Evolutionary conservation across 2,888 invertebrate species (phyloP), one percentile per base, ranked within the genome.

Genomic region (Erebia palarica): DNA sequence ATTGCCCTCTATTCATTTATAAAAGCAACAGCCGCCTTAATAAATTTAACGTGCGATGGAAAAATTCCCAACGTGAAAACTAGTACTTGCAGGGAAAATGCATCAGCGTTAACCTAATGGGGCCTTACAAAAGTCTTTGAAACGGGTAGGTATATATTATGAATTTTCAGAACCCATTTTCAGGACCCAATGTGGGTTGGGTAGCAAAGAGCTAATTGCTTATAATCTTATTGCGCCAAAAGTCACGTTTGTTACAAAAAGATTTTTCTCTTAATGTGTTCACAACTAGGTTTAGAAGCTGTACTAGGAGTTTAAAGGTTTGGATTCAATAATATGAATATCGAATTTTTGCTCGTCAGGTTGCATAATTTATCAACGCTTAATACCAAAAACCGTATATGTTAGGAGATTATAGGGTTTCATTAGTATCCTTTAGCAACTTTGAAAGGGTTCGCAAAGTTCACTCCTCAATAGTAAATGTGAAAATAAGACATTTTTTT

Each of bases 1-100:
- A 21, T 63, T 49, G 8, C 49, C 63, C 18, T 63, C 49, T 47
- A 49, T 49, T 63, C 44, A 44, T 61, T 61, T 16, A 61, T 47
- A 63, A 8, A 5, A 49, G 18, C 63, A 63, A 63, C 21, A 63
- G n/a, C 44, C 16, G 11, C 49, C 11, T 63, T 14, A 63, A 63
- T 63, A 13, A 47, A 63, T 63, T 63, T 47, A 63, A 63, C 21
- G 18, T 10, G 47, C 47, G 13, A 63, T 21, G 18, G 47, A 49
- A 13, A 16, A 61, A 47, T 63, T 44, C 42, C 44, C 44, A 44
- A 16, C 60, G 44, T 61, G 60, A 61, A 47, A 47, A 21, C 5
- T 8, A 18, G 47, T 14, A 18, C 18, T 47, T 63, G 18, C n/a
- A 21, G 49, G 14, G 18, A 61, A 47, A 63, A 44, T 44, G 60